These are phyloP conservation scores for Taphrorychus bicolor DNA, from an alignment of 2,888 invertebrate genomes.

Conservation along the genomic window DNA sequence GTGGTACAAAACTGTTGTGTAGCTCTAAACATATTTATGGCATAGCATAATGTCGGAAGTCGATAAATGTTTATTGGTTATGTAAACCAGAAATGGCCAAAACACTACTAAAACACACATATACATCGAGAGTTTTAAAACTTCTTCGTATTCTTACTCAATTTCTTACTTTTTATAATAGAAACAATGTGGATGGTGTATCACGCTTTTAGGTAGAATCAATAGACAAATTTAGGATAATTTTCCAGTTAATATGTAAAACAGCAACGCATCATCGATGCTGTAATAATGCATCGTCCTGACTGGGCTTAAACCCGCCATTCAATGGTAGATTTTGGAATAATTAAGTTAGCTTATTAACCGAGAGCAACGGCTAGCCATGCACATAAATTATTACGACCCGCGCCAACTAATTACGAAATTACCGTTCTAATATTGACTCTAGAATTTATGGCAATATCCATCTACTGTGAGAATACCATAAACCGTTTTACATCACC, in stretches of 20 bases:
- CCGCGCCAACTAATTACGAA: slow-evolving; percentile 42
- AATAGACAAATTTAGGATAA: slow-evolving; percentile 30
- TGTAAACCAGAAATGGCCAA: slow-evolving; percentile 12
- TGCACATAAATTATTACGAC: slow-evolving; percentile 50
- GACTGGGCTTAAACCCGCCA: slow-evolving; percentile 47
- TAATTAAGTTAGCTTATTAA: slow-evolving; percentile 52
- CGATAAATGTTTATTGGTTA: slow-evolving; percentile 29
- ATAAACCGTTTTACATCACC: neutral
- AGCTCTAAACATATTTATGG: slow-evolving; percentile 19
- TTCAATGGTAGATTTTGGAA: slow-evolving; percentile 52
- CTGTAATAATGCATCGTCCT: slow-evolving; percentile 45
- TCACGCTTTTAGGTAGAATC: too few species aligned
- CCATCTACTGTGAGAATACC: slow-evolving; percentile 26
- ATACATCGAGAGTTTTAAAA: neutral
- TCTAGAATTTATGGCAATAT: slow-evolving; percentile 37
- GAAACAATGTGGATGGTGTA: too few species aligned
- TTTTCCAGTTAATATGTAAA: slow-evolving; percentile 49
- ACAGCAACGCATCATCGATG: slow-evolving; percentile 46
- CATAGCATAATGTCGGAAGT: slow-evolving; percentile 18
- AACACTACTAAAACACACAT: neutral
- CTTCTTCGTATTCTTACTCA: neutral
- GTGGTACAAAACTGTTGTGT: slow-evolving; percentile 16
- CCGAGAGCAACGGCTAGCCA: slow-evolving; percentile 49
- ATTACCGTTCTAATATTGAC: slow-evolving; percentile 40
- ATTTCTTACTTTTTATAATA: too few species aligned